Base-by-base conservation (phyloP, 2,888 invertebrate species). In the Drosophila histrio region DNA sequence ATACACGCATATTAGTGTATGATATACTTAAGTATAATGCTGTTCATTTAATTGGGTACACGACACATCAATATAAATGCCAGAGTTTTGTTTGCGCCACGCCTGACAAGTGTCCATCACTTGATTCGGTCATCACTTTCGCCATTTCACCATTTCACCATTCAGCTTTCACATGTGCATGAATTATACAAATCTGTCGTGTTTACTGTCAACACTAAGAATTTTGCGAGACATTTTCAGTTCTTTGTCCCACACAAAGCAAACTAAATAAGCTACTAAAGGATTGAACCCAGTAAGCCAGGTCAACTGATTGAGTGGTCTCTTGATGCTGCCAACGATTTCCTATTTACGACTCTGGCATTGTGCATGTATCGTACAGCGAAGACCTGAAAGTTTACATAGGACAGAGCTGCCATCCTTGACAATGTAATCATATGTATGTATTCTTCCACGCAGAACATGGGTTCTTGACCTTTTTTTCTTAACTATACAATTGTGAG, bases 11-110 rank as follows among this genome's bases (percentile, higher is more conserved):
- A 24, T 26, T 24, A 24, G 6, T 38, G 28, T 28, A 28, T 50
- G 24, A 21, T 22, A 19, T 9, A 19, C 34, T 61, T 43, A 39
- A 47, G 46, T 72, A 59, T 59, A 62, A 38, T 43, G 56, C 30
- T 71, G 73, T 53, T 58, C 57, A 54, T 47, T 57, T 77, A 77
- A 73, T 73, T 75, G 75, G 78, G 69, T 49, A 70, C 66, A 66
- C 26, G 60, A 21, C 56, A 70, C 79, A 84, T 80, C 78, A 84
- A 84, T 84, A 81, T 71, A 73, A 84, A 80, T 73, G 87, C 65
- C 68, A 73, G 60, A 73, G 60, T 69, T 54, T 43, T 64, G 72
- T 63, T 56, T 64, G 66, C 32, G 41, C 28, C 41, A 22, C 43
- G 46, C 60, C 56, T 72, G 82, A 68, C 80, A 72, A 79, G 69